phyloP scores from a whole-genome alignment of 2,113 vertebrate genomes.

The Dasyurus viverrinus region DNA sequence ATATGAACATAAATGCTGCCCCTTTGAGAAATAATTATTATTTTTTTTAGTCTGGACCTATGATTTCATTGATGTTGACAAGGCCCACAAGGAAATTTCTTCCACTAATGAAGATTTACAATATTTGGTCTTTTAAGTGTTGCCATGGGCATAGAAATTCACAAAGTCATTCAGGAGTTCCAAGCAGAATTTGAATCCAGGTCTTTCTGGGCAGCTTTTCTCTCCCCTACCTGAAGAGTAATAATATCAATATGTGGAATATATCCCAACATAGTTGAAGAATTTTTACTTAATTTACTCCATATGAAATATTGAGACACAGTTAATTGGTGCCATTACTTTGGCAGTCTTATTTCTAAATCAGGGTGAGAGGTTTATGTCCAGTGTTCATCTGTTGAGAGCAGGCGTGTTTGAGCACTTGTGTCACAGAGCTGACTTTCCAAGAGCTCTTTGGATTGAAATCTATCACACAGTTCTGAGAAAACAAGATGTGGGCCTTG shows the following conservation, averaged over 20 bases:
- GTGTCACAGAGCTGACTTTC: not conserved
- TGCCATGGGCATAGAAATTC: not conserved
- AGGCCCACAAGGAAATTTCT: not conserved
- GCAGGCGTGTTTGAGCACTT: constrained; percentile 38
- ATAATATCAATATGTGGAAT: constrained; percentile 27
- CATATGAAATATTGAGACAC: constrained; percentile 29
- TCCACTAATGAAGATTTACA: not conserved
- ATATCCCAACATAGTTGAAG: not conserved
- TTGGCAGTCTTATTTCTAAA: constrained; percentile 13
- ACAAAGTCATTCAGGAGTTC: not conserved
- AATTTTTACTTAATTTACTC: constrained; percentile 32
- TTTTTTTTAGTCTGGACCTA: not conserved
- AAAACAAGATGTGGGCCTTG: not conserved
- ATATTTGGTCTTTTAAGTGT: not conserved
- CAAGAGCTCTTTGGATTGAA: constrained; percentile 15
- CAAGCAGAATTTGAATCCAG: not conserved
- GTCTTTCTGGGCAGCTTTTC: not conserved
- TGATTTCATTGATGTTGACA: not conserved
- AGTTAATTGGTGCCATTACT: constrained; percentile 30
- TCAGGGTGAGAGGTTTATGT: not conserved
- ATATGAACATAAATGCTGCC: not conserved
- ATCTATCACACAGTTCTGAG: not conserved
- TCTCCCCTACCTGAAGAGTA: not conserved
- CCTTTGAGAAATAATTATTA: not conserved
- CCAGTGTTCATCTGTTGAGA: not conserved